Percentiles rank a stretch among this genome's conserved stretches.
Evolutionary conservation across 2,888 invertebrate genomes (phyloP).

Genomic region (Dusona sp.): DNA sequence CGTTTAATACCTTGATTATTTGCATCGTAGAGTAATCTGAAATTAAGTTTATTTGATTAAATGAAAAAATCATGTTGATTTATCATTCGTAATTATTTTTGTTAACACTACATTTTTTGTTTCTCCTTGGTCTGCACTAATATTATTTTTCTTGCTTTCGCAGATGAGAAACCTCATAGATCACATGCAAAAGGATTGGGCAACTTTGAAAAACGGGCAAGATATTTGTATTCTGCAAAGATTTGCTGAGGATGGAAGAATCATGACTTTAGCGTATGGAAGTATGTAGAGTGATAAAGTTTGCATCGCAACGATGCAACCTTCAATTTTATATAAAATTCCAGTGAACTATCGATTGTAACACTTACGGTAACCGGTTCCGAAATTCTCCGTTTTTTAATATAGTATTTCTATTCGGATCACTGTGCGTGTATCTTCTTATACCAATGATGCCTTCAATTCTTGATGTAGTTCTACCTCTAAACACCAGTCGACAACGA

Average conservation of each 20-base stretch:
- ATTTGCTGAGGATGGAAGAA: slow-evolving; percentile 34
- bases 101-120: background rate
- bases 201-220: slow-evolving; percentile 1
- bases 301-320: too few relatives aligned
- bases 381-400: too few relatives aligned
- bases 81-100: too few relatives aligned
- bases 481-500: slow-evolving; percentile 59
- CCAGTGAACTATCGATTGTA: too few relatives aligned
- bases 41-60: too few relatives aligned
- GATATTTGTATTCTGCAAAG: slow-evolving; percentile 36
- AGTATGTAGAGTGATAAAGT: too few relatives aligned
- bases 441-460: slow-evolving; percentile 56
- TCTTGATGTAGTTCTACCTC: slow-evolving; percentile 55
- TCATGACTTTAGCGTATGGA: background rate
- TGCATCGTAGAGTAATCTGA: too few relatives aligned
- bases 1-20: too few relatives aligned
- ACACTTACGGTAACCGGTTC: too few relatives aligned
- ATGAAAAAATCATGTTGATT: too few relatives aligned
- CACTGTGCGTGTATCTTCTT: slow-evolving; percentile 48
- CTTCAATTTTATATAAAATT: too few relatives aligned
- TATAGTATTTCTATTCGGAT: slow-evolving; percentile 49
- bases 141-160: background rate
- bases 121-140: background rate
- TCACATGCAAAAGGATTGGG: slow-evolving; percentile 44
- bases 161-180: slow-evolving; percentile 48